phyloP scores from a whole-genome alignment of 2,888 invertebrate genomes.

The Nomada flava region DNA sequence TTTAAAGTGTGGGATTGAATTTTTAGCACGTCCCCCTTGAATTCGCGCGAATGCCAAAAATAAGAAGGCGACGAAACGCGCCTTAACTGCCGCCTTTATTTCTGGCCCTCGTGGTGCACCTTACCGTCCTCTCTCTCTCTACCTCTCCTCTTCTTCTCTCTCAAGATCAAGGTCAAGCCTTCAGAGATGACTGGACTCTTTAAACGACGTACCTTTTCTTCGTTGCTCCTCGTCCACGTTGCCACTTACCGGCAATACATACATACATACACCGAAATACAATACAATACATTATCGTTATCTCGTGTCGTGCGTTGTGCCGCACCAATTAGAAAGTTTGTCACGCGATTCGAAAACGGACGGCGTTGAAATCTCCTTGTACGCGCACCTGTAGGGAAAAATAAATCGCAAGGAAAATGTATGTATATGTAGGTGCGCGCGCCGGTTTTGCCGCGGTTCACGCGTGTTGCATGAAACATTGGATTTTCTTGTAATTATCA shows the following conservation, averaged over 20 bases:
- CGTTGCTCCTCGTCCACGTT: constrained; percentile 62
- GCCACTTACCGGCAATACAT: neutral
- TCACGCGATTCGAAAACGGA: constrained; percentile 40
- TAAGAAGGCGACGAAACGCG: constrained; percentile 71
- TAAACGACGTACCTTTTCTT: constrained; percentile 76
- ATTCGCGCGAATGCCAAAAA: constrained; percentile 55
- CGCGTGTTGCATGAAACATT: constrained; percentile 51
- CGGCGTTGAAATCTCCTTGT: neutral
- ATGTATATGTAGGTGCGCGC: neutral
- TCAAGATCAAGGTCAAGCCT: constrained; percentile 83
- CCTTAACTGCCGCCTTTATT: constrained; percentile 76
- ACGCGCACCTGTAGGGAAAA: neutral
- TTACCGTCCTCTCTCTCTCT: constrained; percentile 65
- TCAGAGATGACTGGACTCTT: constrained; percentile 82
- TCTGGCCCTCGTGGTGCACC: constrained; percentile 78
- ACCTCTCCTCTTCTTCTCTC: constrained; percentile 63
- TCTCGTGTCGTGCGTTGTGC: constrained; percentile 24
- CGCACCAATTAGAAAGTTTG: constrained; percentile 54
- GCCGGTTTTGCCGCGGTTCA: constrained; percentile 20
- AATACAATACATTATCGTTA: neutral
- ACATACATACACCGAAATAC: no score
- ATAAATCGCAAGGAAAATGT: neutral
- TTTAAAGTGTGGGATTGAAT: constrained; percentile 34
- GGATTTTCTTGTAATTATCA: constrained; percentile 54
- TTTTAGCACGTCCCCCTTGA: constrained; percentile 48